A percentile compares a stretch with the other conserved stretches of the same genome.
Conservation (phyloP, 1,140 invertebrate genomes). For the Sycophila sp. region DNA sequence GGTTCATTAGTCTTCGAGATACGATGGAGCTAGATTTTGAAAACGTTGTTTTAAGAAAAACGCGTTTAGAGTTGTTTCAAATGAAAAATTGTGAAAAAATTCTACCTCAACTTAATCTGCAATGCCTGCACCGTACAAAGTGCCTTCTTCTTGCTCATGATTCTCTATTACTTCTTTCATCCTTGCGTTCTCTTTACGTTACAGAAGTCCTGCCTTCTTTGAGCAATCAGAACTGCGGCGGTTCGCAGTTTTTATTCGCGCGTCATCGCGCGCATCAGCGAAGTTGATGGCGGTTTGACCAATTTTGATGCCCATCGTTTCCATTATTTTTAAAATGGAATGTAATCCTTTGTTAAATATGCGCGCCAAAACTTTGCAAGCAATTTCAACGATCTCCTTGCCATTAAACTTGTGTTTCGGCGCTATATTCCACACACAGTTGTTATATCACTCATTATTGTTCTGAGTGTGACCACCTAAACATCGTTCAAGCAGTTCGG, state of each 20-base stretch:
- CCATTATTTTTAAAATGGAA: no score
- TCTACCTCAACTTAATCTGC: not conserved
- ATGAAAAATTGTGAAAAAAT: not conserved
- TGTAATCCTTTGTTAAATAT: no score
- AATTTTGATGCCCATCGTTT: not conserved
- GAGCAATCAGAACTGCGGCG: not conserved
- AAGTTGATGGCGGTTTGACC: not conserved
- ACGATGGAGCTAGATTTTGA: no score
- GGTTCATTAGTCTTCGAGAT: no score
- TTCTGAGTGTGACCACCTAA: no score
- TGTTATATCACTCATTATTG: no score
- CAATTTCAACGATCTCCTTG: no score
- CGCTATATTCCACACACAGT: no score
- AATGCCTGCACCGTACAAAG: not conserved
- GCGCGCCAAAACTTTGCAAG: no score
- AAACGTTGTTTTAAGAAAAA: slow-evolving; percentile 1
- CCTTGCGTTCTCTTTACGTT: no score
- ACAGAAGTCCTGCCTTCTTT: not conserved
- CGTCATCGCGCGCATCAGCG: not conserved
- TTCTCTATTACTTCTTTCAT: not conserved
- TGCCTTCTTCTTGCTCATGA: not conserved
- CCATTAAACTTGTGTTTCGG: no score
- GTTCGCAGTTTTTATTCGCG: not conserved
- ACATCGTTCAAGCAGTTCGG: no score
- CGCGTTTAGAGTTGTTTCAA: not conserved